Conservation (phyloP, 2,113 vertebrate species). For the Pogonocichla stellata region DNA sequence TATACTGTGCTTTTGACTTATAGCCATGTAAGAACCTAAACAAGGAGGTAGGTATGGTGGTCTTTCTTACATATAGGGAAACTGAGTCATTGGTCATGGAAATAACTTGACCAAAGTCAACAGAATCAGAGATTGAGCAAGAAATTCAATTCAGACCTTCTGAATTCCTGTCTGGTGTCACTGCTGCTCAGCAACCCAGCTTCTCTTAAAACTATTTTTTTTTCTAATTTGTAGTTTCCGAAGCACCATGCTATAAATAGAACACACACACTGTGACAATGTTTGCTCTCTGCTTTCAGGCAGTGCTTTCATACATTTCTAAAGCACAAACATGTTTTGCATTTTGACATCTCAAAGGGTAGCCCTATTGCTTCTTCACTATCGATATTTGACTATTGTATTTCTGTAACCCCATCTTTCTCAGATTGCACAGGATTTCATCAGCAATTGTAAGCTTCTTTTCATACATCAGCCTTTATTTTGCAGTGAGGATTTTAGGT, state of each 20-base stretch:
- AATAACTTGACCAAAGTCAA: background rate
- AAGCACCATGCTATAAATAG: background rate
- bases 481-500: background rate
- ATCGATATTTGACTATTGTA: background rate
- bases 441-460: background rate
- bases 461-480: background rate
- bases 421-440: background rate
- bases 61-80: background rate
- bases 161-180: background rate
- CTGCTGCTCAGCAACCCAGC: slow-evolving; percentile 47
- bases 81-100: background rate
- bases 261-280: slow-evolving; percentile 5
- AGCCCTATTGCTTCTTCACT: background rate
- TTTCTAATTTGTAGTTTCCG: slow-evolving; percentile 37
- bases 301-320: slow-evolving; percentile 1
- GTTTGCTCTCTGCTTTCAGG: slow-evolving; percentile 13
- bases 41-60: background rate
- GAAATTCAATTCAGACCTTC: background rate
- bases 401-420: background rate
- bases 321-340: background rate
- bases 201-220: slow-evolving; percentile 1
- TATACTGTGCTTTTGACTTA: background rate
- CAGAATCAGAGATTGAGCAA: background rate
- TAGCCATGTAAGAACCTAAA: background rate
- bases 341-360: background rate